A percentile compares a stretch with the other conserved stretches of the same genome.
These are phyloP conservation scores for Macaca nemestrina DNA, from an alignment of 2,113 vertebrate genomes.

Conservation along the genomic window DNA sequence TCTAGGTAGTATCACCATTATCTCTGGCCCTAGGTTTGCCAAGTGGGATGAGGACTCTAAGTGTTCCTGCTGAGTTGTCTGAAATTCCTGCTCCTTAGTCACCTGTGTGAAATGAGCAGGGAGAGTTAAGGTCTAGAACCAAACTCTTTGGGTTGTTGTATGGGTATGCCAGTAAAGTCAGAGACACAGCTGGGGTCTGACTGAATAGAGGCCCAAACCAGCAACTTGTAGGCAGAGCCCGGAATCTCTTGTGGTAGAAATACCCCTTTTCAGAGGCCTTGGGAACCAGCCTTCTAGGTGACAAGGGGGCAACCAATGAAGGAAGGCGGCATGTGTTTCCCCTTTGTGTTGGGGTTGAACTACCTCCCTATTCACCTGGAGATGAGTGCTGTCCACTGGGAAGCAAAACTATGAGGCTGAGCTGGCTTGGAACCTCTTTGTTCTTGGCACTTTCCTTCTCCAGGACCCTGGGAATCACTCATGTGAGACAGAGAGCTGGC, in stretches of 20 bases:
- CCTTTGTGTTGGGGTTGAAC: conserved; percentile 31
- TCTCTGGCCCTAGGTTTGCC: not conserved
- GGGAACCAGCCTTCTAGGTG: not conserved
- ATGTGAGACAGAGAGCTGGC: not conserved
- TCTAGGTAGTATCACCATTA: not conserved
- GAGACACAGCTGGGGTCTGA: not conserved
- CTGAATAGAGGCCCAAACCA: not conserved
- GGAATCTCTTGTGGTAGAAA: not conserved
- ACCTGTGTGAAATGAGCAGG: not conserved
- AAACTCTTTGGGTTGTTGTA: not conserved
- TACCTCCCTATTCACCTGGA: not conserved
- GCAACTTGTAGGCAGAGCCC: not conserved
- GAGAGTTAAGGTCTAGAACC: not conserved
- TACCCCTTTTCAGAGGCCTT: not conserved
- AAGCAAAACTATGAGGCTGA: not conserved
- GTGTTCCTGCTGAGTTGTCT: not conserved
- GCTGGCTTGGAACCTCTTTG: not conserved
- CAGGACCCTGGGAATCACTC: not conserved
- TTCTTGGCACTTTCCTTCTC: not conserved
- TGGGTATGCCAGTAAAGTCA: not conserved
- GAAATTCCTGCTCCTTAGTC: not conserved
- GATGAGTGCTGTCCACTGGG: conserved; percentile 1
- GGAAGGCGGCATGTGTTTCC: conserved; percentile 26
- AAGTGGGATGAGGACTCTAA: not conserved
- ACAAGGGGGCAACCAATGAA: not conserved